Conservation (phyloP, 2,113 vertebrate species). For the Leptosomus discolor region DNA sequence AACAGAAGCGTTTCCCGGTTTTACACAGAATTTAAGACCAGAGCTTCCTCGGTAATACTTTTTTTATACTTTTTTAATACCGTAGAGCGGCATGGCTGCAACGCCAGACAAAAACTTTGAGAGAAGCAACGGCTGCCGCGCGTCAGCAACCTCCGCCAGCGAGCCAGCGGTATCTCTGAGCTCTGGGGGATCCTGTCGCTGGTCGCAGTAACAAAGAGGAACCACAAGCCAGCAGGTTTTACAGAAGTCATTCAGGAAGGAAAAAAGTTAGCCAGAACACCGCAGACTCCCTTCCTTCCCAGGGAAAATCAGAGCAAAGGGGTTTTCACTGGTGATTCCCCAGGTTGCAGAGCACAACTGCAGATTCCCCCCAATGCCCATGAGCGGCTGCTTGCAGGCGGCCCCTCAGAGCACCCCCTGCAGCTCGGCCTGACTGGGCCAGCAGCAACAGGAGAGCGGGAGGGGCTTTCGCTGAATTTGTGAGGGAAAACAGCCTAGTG, state of each 20-base stretch:
- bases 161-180: rapidly evolving
- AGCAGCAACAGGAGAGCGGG: not conserved
- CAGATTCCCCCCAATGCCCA: rapidly evolving
- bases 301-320: not conserved
- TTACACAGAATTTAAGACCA: not conserved
- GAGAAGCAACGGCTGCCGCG: not conserved
- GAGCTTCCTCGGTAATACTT: not conserved
- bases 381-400: not conserved
- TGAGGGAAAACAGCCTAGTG: not conserved
- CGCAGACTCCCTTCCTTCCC: not conserved
- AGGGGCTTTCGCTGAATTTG: not conserved
- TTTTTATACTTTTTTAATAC: too few relatives aligned
- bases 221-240: not conserved
- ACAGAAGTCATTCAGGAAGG: slow-evolving; percentile 16
- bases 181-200: not conserved
- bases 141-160: not conserved
- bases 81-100: not conserved
- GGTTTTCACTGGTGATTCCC: not conserved
- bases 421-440: not conserved
- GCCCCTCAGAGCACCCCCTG: not conserved
- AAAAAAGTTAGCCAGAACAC: not conserved
- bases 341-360: not conserved
- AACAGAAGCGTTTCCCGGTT: not conserved
- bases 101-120: not conserved
- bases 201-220: not conserved